These are phyloP conservation scores for Troilus luridus DNA, from an alignment of 2,888 invertebrate species.

Conservation along the genomic window DNA sequence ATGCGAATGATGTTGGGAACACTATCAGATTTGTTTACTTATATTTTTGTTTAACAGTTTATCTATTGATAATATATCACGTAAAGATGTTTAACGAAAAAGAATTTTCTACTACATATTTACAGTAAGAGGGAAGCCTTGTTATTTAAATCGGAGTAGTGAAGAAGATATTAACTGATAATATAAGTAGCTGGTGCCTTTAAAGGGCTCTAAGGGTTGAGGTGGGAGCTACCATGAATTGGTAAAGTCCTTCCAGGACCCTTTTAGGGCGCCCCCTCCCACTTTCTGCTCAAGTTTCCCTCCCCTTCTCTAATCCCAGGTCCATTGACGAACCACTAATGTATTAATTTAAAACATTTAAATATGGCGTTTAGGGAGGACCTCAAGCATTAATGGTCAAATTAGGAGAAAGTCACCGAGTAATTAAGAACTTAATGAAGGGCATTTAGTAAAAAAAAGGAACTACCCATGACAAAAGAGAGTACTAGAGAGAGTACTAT, in stretches of 20 bases:
- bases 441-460: too few relatives aligned
- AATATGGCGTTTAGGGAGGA: neutral
- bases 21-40: too few relatives aligned
- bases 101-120: neutral
- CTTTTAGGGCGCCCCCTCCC: neutral
- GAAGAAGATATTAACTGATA: neutral
- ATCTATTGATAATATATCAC: neutral
- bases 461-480: too few relatives aligned
- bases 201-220: neutral
- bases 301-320: neutral
- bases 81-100: neutral
- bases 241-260: neutral
- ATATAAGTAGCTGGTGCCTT: neutral
- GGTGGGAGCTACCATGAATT: neutral
- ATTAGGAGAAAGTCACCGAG: too few relatives aligned
- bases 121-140: neutral
- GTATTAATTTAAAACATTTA: neutral
- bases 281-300: conserved; percentile 6
- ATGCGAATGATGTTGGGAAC: too few relatives aligned
- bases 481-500: too few relatives aligned
- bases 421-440: too few relatives aligned
- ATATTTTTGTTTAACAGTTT: too few relatives aligned
- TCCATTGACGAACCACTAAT: neutral
- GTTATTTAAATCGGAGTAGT: neutral
- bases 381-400: neutral